Base-by-base conservation (phyloP, 1,140 invertebrate genomes). In the Macrosteles quadrilineatus region DNA sequence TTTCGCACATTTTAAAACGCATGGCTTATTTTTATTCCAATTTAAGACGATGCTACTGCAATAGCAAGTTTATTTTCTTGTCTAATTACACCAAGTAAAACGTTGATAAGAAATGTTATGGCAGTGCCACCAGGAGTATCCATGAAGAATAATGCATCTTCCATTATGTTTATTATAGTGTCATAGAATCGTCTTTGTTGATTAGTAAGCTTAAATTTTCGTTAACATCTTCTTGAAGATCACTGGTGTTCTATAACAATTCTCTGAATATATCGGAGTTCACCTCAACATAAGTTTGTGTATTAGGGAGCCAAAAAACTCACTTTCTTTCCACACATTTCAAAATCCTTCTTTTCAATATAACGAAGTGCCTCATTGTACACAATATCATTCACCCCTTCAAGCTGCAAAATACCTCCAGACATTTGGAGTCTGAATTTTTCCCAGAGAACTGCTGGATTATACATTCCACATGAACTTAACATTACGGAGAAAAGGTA, bases 1-100 rank as follows among this genome's bases (percentile, higher is more conserved):
- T n/a, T n/a, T n/a, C n/a, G n/a, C n/a, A n/a, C n/a, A n/a, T n/a
- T n/a, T n/a, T n/a, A n/a, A n/a, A n/a, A n/a, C n/a, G n/a, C n/a
- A n/a, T n/a, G n/a, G n/a, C n/a, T n/a, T n/a, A n/a, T n/a, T n/a
- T n/a, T n/a, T n/a, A n/a, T n/a, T n/a, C n/a, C 81, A 71, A 84
- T 83, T 40, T 81, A 81, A 27, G 78, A 81, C n/a, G 79, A 82
- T n/a, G 83, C 82, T 3, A 80, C 69, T 3, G 78, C 77, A 25
- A 83, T 47, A 40, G 77, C 77, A 63, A 78, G 75, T 36, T 71
- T 31, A 29, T 75, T 68, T 45, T 75, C 0, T 12, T 47, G 71
- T 70, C 75, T 67, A 9, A 80, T 62, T 30, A 64, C 36, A 14
- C 72, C 73, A 27, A 79, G 63, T 14, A 79, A 68, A 21, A 77